A percentile compares a stretch with the other conserved stretches of the same genome.
Conservation (phyloP, 1,140 invertebrate species). For the Pemphigus obesinymphae region DNA sequence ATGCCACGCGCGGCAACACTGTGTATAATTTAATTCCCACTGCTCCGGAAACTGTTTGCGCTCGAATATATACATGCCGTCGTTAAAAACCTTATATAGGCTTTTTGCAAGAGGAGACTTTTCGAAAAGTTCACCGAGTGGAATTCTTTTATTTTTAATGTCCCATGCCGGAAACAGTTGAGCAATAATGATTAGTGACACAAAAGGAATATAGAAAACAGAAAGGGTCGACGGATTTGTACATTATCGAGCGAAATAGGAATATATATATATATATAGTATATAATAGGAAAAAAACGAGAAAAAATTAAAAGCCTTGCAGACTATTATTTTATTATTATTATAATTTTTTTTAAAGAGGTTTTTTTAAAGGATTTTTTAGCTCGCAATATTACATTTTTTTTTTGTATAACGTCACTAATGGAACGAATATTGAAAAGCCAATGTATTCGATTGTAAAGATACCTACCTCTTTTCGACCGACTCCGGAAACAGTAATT, state of each 20-base stretch:
- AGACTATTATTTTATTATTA: neutral
- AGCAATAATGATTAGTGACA: slow-evolving; percentile 25
- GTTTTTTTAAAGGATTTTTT: neutral
- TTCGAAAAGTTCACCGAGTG: slow-evolving; percentile 10
- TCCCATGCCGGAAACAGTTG: neutral
- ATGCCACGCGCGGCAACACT: neutral
- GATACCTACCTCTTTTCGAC: neutral
- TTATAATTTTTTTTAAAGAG: no score
- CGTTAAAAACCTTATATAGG: neutral
- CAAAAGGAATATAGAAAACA: neutral
- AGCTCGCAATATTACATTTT: no score
- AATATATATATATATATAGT: no score
- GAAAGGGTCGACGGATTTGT: neutral
- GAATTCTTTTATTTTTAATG: slow-evolving; percentile 27
- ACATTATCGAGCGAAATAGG: neutral
- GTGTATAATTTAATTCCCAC: slow-evolving; percentile 22
- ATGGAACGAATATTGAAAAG: slow-evolving; percentile 3
- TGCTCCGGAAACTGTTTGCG: slow-evolving; percentile 15
- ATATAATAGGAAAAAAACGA: neutral
- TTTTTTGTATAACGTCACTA: no score
- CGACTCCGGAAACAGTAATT: slow-evolving; percentile 14
- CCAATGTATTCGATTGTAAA: neutral
- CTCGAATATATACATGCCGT: slow-evolving; percentile 1
- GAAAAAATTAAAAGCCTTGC: slow-evolving; percentile 4
- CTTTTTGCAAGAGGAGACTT: neutral